Evolutionary conservation across 2,113 vertebrate species (phyloP).

Genomic region (Cyprinodon brontotheroides): DNA sequence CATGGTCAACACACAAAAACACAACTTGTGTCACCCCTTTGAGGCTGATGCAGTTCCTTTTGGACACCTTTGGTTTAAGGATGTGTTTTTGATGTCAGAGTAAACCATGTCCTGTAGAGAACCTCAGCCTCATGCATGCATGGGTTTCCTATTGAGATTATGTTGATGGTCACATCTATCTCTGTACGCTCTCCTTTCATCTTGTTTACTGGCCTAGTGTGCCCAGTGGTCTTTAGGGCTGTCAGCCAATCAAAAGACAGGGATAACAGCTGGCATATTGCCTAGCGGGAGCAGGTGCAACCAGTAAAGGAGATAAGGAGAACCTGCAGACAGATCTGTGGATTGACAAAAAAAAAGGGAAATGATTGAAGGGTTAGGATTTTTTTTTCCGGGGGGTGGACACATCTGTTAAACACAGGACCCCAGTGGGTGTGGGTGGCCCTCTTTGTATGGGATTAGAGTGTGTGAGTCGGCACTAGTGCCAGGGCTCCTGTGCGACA

Average conservation of each 20-base stretch:
- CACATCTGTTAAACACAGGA: conserved; percentile 2
- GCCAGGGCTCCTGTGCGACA: conserved; percentile 69
- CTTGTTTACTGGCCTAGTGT: conserved; percentile 55
- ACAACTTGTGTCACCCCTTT: conserved; percentile 32
- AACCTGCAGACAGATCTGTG: conserved; percentile 50
- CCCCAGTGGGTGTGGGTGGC: conserved; percentile 55
- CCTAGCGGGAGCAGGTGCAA: conserved; percentile 72
- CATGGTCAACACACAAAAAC: conserved; percentile 47
- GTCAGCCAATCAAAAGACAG: conserved; percentile 36
- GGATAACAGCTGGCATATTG: conserved; percentile 53
- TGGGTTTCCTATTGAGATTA: conserved; percentile 12
- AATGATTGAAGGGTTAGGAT: conserved; percentile 47
- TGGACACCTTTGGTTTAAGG: conserved; percentile 51
- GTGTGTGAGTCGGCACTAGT: conserved; percentile 20
- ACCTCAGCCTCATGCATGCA: neutral
- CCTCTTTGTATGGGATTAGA: conserved; percentile 55
- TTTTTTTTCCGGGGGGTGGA: conserved; percentile 16
- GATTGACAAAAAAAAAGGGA: conserved; percentile 45
- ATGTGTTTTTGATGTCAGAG: conserved; percentile 48
- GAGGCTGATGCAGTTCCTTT: conserved; percentile 42
- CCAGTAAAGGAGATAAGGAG: conserved; percentile 53
- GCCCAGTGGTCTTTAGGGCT: conserved; percentile 28
- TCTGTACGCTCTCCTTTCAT: conserved; percentile 47
- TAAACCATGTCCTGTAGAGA: conserved; percentile 4
- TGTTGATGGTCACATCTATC: conserved; percentile 29